Evolutionary conservation across 23 tunicate species (phyloP).

Genomic region (Diplosoma virens): DNA sequence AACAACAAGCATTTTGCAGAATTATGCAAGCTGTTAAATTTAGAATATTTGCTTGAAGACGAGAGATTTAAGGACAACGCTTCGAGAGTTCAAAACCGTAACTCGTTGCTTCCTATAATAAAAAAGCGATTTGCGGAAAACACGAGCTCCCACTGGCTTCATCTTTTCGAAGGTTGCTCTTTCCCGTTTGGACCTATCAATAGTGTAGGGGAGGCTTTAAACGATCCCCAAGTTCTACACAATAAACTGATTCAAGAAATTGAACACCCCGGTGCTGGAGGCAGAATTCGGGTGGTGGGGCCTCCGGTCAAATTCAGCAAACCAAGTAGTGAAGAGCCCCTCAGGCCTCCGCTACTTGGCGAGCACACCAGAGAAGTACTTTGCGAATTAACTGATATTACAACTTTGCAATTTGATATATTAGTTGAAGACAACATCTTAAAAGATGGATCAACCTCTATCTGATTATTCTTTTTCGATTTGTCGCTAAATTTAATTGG

Average conservation of each 20-base stretch:
- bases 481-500: too few relatives aligned
- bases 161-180: constrained; percentile 42
- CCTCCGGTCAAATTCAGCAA: constrained; percentile 75
- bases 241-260: constrained; percentile 48
- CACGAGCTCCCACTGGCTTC: constrained; percentile 62
- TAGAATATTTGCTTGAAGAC: constrained; percentile 32
- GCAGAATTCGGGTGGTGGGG: constrained; percentile 56
- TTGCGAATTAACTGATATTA: constrained; percentile 23
- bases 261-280: constrained; percentile 43
- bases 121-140: constrained; percentile 47
- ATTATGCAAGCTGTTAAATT: constrained; percentile 52
- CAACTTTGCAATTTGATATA: constrained; percentile 24
- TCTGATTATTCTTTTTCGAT: too few relatives aligned
- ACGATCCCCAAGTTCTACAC: constrained; percentile 78
- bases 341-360: constrained; percentile 63
- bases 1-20: constrained; percentile 74
- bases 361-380: constrained; percentile 73
- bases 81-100: constrained; percentile 67
- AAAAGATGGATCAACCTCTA: too few relatives aligned
- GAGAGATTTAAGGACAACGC: constrained; percentile 40
- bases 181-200: constrained; percentile 94
- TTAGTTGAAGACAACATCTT: background rate
- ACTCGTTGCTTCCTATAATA: constrained; percentile 46
- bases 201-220: constrained; percentile 69
- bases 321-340: background rate